Evolutionary conservation across 1,140 invertebrate species (phyloP).

Genomic region (Atopsyche davidsoni): DNA sequence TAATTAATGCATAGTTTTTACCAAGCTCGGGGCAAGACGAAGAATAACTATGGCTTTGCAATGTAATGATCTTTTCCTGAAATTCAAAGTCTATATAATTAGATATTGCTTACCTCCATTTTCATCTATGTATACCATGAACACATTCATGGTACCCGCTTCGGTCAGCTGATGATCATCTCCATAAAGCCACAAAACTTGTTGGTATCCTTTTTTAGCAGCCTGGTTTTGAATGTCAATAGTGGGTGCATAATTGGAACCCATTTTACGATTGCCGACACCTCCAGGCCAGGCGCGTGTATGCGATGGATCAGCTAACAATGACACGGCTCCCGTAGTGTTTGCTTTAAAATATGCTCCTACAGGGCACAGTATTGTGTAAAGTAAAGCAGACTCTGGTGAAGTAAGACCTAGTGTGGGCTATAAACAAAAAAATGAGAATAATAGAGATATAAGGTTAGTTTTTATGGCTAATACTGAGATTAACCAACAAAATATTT

Average conservation of each 20-base stretch:
- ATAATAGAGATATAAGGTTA: too few species aligned
- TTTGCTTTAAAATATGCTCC: constrained; percentile 82
- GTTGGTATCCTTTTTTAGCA: constrained; percentile 74
- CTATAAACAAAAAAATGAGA: too few species aligned
- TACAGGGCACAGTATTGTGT: constrained; percentile 87
- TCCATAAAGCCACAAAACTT: constrained; percentile 96
- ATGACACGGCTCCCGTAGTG: constrained; percentile 65
- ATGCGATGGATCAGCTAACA: constrained; percentile 50
- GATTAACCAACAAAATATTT: too few species aligned
- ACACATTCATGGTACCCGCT: constrained; percentile 99
- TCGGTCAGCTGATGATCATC: constrained; percentile 93
- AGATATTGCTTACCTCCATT: constrained; percentile 68
- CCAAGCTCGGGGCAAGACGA: too few species aligned
- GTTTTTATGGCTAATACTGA: too few species aligned
- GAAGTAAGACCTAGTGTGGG: constrained; percentile 83
- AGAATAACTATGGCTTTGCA: too few species aligned
- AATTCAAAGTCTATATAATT: constrained; percentile 10
- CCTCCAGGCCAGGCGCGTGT: constrained; percentile 92
- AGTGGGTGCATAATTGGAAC: constrained; percentile 87
- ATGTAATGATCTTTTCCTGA: too few species aligned
- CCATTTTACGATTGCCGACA: constrained; percentile 90
- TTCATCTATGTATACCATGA: constrained; percentile 82
- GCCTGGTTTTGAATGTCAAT: constrained; percentile 79
- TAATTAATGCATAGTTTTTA: too few species aligned
- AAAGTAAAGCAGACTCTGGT: constrained; percentile 81